Evolutionary conservation across 2,888 invertebrate genomes (phyloP).

Genomic region (Thelaira solivaga): DNA sequence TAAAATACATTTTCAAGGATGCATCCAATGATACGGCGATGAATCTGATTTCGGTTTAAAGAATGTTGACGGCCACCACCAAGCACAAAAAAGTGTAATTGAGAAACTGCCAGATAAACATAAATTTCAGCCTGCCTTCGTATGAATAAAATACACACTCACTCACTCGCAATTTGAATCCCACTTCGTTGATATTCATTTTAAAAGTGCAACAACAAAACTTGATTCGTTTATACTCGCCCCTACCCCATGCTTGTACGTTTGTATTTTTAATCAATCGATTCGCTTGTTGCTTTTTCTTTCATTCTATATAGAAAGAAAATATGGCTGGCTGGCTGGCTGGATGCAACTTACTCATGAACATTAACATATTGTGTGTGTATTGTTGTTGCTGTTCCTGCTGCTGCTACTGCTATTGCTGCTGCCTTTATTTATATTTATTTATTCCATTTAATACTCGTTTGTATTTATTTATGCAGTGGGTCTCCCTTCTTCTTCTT

Average conservation of each 20-base stretch:
- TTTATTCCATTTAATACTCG: slow-evolving; percentile 18
- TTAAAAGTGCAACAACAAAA: slow-evolving; percentile 1
- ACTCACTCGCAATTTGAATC: background rate
- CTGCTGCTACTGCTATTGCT: slow-evolving; percentile 20
- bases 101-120: too few relatives aligned
- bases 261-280: slow-evolving; percentile 12
- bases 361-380: background rate
- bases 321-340: background rate
- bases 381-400: background rate
- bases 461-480: slow-evolving; percentile 51
- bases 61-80: too few relatives aligned
- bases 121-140: background rate
- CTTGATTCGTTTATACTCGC: background rate
- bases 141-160: background rate
- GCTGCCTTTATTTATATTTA: slow-evolving; percentile 22
- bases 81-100: too few relatives aligned
- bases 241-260: background rate
- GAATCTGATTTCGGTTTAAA: too few relatives aligned
- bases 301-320: background rate
- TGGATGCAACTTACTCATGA: slow-evolving; percentile 23
- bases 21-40: too few relatives aligned
- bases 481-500: slow-evolving; percentile 15
- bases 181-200: slow-evolving; percentile 19
- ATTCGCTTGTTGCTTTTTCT: slow-evolving; percentile 22
- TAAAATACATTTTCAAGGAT: too few relatives aligned